These are phyloP conservation scores for Pocillopora grandis DNA, from an alignment of 92 coral and sea anemone species.

Conservation along the genomic window DNA sequence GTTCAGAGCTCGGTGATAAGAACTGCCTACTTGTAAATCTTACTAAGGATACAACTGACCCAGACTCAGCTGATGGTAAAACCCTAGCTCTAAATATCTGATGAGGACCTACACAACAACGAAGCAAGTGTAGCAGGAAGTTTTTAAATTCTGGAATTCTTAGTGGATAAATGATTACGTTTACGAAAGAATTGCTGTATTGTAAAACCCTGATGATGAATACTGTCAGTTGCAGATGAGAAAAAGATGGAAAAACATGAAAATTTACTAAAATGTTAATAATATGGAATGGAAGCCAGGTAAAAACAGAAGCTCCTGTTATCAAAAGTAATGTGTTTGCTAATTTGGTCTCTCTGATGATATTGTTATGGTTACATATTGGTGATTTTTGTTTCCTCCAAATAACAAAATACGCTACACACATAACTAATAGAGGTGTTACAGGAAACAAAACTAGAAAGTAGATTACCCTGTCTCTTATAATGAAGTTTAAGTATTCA, in stretches of 20 bases:
- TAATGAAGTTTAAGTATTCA: background rate
- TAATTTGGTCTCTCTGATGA: background rate
- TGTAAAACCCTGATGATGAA: conserved; percentile 9
- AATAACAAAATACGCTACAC: background rate
- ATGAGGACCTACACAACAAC: background rate
- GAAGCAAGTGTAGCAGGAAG: background rate
- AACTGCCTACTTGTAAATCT: background rate
- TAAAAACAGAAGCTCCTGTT: conserved; percentile 5
- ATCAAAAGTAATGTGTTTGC: conserved; percentile 21
- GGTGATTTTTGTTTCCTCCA: conserved; percentile 5
- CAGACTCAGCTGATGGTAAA: background rate
- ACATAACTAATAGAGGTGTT: conserved; percentile 1
- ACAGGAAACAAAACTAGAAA: background rate
- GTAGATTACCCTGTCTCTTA: background rate
- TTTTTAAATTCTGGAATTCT: conserved; percentile 20
- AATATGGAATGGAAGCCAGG: conserved; percentile 28
- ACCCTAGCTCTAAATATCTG: background rate
- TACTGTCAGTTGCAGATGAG: background rate
- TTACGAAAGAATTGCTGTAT: conserved; percentile 24
- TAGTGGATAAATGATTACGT: conserved; percentile 13
- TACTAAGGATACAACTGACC: background rate
- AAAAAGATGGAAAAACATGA: background rate
- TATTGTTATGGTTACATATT: background rate
- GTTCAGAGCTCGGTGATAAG: background rate
- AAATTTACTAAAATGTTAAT: background rate